Percentiles rank a stretch among this genome's conserved stretches.
phyloP scores from a whole-genome alignment of 2,888 invertebrate genomes.

The Caenorhabditis uteleia region DNA sequence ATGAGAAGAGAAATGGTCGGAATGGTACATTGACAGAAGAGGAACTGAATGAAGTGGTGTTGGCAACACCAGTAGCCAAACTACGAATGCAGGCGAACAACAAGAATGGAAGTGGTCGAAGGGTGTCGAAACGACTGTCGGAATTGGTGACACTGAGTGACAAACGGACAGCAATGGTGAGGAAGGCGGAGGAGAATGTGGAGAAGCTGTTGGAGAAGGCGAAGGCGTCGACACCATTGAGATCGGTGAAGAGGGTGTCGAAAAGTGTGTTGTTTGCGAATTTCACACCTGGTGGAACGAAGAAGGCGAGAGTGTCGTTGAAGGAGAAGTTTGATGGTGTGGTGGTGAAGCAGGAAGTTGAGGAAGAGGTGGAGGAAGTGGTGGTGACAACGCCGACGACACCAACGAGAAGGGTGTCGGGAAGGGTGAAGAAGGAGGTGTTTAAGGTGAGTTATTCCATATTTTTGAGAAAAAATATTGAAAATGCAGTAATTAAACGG shows the following conservation, averaged over 20 bases:
- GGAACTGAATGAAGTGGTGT: conserved; percentile 41
- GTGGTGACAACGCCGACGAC: not conserved
- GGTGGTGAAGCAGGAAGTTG: not conserved
- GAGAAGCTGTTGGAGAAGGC: conserved; percentile 26
- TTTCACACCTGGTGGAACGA: conserved; percentile 8
- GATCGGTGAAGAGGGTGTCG: conserved; percentile 5
- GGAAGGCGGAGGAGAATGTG: conserved; percentile 23
- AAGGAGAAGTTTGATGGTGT: not conserved
- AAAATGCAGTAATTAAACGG: no score
- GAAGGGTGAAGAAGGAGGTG: no score
- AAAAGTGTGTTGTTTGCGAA: conserved; percentile 25
- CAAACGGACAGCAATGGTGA: conserved; percentile 19
- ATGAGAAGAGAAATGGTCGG: conserved; percentile 34
- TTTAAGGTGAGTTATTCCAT: no score
- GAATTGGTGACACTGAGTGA: conserved; percentile 42
- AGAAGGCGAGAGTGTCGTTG: not conserved
- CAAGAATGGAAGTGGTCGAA: conserved; percentile 15
- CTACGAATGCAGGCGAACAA: conserved; percentile 27
- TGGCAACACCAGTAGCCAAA: conserved; percentile 51
- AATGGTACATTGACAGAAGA: conserved; percentile 6
- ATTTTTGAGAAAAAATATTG: no score
- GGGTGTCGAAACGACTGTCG: conserved; percentile 34
- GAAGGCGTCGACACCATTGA: conserved; percentile 15
- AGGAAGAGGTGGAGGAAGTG: no score
- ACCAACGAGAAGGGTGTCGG: not conserved